phyloP scores from a whole-genome alignment of 2,797 vertebrate genomes.

The Atherinosoma microstoma region DNA sequence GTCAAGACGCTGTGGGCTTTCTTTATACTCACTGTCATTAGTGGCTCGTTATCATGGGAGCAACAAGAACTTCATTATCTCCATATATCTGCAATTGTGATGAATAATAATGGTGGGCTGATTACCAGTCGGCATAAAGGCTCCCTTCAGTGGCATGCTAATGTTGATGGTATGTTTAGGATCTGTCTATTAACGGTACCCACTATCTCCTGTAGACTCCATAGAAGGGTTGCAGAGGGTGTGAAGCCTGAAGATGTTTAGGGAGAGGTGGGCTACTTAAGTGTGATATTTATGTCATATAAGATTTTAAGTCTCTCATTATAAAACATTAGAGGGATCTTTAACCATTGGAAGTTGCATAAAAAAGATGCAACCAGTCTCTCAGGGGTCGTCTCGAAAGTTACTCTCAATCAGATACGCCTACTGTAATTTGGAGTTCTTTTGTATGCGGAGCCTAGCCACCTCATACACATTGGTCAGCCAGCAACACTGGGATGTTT shows the following conservation, averaged over 20 bases:
- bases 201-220: not conserved
- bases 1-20: constrained; percentile 40
- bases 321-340: not conserved
- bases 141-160: constrained; percentile 1
- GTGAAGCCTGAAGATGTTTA: not conserved
- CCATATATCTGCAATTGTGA: constrained; percentile 27
- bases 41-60: constrained; percentile 51
- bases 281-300: not conserved
- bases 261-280: not conserved
- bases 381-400: not conserved
- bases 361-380: not conserved
- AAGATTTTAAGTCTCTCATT: not conserved
- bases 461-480: not conserved
- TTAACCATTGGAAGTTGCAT: not conserved
- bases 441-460: not conserved
- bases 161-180: not conserved
- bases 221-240: not conserved
- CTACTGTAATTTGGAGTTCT: not conserved
- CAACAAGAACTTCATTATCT: constrained; percentile 45
- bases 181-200: not conserved
- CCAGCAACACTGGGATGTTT: not conserved
- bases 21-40: constrained; percentile 55
- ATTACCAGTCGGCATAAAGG: constrained; percentile 18
- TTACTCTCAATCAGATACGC: not conserved
- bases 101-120: constrained; percentile 39